Evolutionary conservation across 2,113 vertebrate genomes (phyloP).

Genomic region (Tor tambroides): DNA sequence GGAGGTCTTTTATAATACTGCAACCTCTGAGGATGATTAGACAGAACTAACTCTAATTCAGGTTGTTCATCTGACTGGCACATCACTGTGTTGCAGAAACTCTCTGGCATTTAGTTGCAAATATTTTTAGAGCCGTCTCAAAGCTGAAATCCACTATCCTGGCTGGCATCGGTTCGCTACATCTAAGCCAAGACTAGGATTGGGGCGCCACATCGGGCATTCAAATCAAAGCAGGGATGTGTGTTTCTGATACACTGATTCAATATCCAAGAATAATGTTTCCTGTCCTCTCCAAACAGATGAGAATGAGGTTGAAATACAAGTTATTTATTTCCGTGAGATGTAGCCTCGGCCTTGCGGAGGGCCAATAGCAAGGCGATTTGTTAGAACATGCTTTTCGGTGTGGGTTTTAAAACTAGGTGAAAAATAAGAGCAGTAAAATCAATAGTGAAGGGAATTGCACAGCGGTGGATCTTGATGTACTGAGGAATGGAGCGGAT

Average conservation of each 20-base stretch:
- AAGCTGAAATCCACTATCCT: conserved; percentile 11
- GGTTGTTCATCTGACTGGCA: conserved; percentile 26
- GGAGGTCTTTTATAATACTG: not conserved
- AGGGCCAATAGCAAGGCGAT: conserved; percentile 59
- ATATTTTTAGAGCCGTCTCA: conserved; percentile 20
- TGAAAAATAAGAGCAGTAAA: conserved; percentile 71
- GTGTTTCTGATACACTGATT: conserved; percentile 35
- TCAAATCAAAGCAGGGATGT: conserved; percentile 39
- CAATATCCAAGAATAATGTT: conserved; percentile 35
- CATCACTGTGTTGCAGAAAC: not conserved
- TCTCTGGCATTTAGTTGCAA: conserved; percentile 19
- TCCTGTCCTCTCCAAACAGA: conserved; percentile 49
- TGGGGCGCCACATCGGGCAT: conserved; percentile 28
- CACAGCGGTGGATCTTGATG: conserved; percentile 67
- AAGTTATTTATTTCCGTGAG: conserved; percentile 56
- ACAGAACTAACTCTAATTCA: not conserved
- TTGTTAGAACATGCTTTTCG: conserved; percentile 68
- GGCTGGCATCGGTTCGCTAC: not conserved
- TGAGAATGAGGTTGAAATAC: conserved; percentile 34
- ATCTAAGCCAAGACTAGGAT: not conserved
- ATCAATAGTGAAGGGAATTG: conserved; percentile 74
- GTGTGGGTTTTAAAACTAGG: conserved; percentile 66
- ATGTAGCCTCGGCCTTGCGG: conserved; percentile 43
- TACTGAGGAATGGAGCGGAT: conserved; percentile 70
- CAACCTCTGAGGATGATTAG: not conserved